These are phyloP conservation scores for Eptesicus fuscus DNA, from an alignment of 2,113 vertebrate species.

Conservation along the genomic window DNA sequence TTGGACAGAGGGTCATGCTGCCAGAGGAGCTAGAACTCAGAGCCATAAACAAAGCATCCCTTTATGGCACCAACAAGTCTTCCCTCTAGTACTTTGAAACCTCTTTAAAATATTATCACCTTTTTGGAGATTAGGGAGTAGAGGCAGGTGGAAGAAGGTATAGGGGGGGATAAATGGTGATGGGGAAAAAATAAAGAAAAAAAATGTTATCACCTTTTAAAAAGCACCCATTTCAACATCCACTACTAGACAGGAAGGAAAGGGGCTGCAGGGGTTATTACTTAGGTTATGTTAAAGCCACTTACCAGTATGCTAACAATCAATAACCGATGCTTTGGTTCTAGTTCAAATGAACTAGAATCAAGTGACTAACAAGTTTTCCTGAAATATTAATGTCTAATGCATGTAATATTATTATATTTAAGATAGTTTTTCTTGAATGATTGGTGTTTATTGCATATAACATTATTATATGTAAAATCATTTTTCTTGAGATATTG, in stretches of 20 bases:
- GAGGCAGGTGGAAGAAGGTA: no score
- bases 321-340: background rate
- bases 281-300: conserved; percentile 7
- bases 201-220: conserved; percentile 9
- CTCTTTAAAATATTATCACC: background rate
- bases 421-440: no score
- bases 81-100: background rate
- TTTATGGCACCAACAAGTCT: background rate
- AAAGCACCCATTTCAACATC: background rate
- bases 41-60: background rate
- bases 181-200: background rate
- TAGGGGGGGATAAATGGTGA: background rate
- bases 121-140: background rate
- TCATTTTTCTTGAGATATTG: no score
- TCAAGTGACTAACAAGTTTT: conserved; percentile 64
- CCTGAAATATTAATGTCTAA: no score
- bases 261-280: background rate
- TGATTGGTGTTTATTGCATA: no score
- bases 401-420: no score
- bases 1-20: background rate
- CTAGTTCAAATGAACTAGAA: conserved; percentile 57
- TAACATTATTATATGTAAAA: no score
- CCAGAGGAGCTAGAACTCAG: background rate
- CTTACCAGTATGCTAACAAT: background rate
- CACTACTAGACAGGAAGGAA: background rate